Evolutionary conservation across 1,140 invertebrate genomes (phyloP).

Genomic region (Dolichoris vasculosae): DNA sequence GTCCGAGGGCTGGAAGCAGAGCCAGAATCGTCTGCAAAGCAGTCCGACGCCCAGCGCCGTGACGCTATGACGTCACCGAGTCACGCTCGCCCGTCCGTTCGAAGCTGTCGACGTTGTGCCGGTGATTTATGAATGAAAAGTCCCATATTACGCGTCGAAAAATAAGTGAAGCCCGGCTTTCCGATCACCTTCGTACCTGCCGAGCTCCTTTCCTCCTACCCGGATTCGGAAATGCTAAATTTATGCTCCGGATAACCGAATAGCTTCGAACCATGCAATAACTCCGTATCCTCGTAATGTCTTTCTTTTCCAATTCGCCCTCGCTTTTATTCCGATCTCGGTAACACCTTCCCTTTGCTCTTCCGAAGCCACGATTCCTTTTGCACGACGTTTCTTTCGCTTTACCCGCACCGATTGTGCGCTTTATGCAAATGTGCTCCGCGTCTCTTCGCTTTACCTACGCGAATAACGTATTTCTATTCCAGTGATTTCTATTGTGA

Average conservation of each 20-base stretch:
- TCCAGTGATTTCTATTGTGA: not conserved
- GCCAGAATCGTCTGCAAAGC: conserved; percentile 52
- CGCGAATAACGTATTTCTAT: too few species aligned
- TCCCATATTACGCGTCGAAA: not conserved
- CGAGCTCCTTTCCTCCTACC: not conserved
- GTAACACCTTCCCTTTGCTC: not conserved
- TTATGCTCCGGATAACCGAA: not conserved
- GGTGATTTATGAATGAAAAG: conserved; percentile 68
- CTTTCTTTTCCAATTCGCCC: not conserved
- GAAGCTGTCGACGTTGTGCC: conserved; percentile 49
- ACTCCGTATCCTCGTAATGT: not conserved
- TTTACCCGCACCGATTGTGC: not conserved
- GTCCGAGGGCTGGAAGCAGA: not conserved
- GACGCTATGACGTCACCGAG: conserved; percentile 70
- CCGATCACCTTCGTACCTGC: too few species aligned
- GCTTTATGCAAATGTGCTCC: conserved; percentile 14
- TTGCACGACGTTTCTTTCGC: not conserved
- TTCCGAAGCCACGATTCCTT: not conserved
- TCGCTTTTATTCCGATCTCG: not conserved
- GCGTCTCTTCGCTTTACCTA: not conserved
- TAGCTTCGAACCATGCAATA: not conserved
- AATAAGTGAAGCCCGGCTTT: not conserved
- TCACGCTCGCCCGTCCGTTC: conserved; percentile 54
- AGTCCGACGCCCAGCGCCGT: conserved; percentile 72
- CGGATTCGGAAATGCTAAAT: not conserved